A percentile compares a stretch with the other conserved stretches of the same genome.
These are phyloP conservation scores for Drosophila affinis DNA, from an alignment of 2,888 invertebrate genomes.

Conservation along the genomic window DNA sequence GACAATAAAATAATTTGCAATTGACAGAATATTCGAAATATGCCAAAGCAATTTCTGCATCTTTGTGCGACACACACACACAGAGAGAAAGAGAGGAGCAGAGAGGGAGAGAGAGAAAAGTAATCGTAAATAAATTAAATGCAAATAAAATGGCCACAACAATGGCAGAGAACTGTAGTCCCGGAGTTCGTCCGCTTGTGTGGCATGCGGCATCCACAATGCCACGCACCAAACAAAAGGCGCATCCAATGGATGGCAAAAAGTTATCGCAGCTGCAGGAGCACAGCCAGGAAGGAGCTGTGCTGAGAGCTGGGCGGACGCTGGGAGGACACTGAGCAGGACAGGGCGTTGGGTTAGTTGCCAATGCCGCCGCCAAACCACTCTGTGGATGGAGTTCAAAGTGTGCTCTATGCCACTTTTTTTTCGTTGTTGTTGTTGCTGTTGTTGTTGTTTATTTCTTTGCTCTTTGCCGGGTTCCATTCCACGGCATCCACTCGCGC, in stretches of 20 bases:
- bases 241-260: conserved; percentile 47
- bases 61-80: background rate
- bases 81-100: background rate
- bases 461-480: background rate
- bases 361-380: conserved; percentile 64
- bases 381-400: conserved; percentile 73
- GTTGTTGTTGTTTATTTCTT: background rate
- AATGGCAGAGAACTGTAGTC: conserved; percentile 45
- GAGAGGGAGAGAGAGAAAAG: conserved; percentile 9
- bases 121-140: conserved; percentile 57
- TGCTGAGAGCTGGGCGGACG: too few species aligned
- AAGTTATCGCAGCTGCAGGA: conserved; percentile 55
- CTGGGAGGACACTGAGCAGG: background rate
- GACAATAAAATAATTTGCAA: conserved; percentile 78
- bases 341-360: conserved; percentile 27
- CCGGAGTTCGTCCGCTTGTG: background rate
- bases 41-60: conserved; percentile 42
- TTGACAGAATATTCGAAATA: conserved; percentile 72
- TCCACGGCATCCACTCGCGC: background rate
- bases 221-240: conserved; percentile 52
- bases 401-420: conserved; percentile 58
- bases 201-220: conserved; percentile 1
- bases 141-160: conserved; percentile 74
- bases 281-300: conserved; percentile 22
- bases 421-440: conserved; percentile 2